These are phyloP conservation scores for Apolygus lucorum DNA, from an alignment of 1,140 invertebrate genomes.

Conservation along the genomic window DNA sequence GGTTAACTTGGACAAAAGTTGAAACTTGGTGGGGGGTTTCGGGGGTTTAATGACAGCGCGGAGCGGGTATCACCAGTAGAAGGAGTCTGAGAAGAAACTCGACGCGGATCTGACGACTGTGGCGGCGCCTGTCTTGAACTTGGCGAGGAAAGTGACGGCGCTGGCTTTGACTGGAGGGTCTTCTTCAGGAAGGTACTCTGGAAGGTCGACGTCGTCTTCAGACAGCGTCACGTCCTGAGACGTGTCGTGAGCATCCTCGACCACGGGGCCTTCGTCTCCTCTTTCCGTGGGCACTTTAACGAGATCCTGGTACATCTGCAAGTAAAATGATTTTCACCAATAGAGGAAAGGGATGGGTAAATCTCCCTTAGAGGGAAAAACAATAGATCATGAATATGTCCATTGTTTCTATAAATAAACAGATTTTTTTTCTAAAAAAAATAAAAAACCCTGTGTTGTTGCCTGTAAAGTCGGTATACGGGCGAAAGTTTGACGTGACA, in stretches of 20 bases:
- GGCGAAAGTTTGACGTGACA: too few relatives aligned
- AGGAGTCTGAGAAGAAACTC: slow-evolving; percentile 23
- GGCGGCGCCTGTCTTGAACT: slow-evolving; percentile 21
- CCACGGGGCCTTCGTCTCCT: neutral
- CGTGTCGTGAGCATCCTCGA: neutral
- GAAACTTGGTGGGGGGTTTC: too few relatives aligned
- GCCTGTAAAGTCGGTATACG: too few relatives aligned
- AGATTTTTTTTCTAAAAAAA: too few relatives aligned
- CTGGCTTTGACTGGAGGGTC: slow-evolving; percentile 26
- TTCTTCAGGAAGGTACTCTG: slow-evolving; percentile 28
- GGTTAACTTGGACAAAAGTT: too few relatives aligned
- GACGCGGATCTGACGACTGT: slow-evolving; percentile 21
- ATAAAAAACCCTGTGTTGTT: too few relatives aligned
- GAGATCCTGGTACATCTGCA: slow-evolving; percentile 3
- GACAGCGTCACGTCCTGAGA: neutral
- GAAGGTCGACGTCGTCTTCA: slow-evolving; percentile 22
- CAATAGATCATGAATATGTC: too few relatives aligned
- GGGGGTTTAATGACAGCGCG: too few relatives aligned
- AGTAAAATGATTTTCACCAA: too few relatives aligned
- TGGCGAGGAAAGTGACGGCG: slow-evolving; percentile 20
- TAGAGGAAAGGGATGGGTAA: too few relatives aligned
- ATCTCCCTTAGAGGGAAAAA: too few relatives aligned
- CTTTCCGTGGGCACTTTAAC: slow-evolving; percentile 2
- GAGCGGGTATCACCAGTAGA: slow-evolving; percentile 31
- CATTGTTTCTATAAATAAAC: too few relatives aligned